A percentile compares a stretch with the other conserved stretches of the same genome.
phyloP scores from a whole-genome alignment of 92 coral and sea anemone genomes.

The Palythoa grandis region DNA sequence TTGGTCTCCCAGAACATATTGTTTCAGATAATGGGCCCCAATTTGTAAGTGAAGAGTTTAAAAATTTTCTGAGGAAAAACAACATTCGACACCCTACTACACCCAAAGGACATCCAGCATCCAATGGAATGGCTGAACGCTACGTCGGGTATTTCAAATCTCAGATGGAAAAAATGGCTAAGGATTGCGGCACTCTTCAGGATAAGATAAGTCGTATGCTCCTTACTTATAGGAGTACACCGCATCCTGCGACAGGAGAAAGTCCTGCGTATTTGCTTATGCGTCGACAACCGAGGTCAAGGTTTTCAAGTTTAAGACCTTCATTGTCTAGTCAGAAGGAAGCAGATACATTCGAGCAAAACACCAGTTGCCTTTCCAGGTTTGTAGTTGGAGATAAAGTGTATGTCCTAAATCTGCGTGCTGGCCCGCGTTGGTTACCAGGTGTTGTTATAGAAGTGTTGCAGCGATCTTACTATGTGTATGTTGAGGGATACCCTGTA shows the following conservation, averaged over 20 bases:
- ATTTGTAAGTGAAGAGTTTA: constrained; percentile 12
- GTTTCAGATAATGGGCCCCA: constrained; percentile 46
- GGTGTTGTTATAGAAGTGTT: neutral
- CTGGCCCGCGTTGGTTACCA: neutral
- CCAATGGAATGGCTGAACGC: constrained; percentile 44
- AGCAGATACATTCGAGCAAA: constrained; percentile 42
- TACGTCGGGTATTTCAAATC: constrained; percentile 30
- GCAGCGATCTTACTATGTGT: neutral
- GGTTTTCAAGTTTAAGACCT: constrained; percentile 50
- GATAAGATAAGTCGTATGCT: neutral
- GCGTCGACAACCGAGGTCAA: constrained; percentile 47
- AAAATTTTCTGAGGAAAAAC: constrained; percentile 1
- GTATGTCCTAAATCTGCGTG: neutral
- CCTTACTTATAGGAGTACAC: neutral
- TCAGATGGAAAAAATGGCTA: constrained; percentile 18
- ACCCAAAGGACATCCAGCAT: constrained; percentile 28
- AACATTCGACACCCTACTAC: constrained; percentile 8
- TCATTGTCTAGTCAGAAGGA: constrained; percentile 49
- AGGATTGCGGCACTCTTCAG: neutral
- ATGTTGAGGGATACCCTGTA: neutral
- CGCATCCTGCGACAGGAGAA: constrained; percentile 6
- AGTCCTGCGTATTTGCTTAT: constrained; percentile 40
- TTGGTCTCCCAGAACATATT: constrained; percentile 35
- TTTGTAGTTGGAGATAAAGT: constrained; percentile 20
- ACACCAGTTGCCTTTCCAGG: constrained; percentile 29